Evolutionary conservation across 2,888 invertebrate genomes (phyloP), one percentile per base, ranked within the genome.

Genomic region (Drosophila trichaetosa): DNA sequence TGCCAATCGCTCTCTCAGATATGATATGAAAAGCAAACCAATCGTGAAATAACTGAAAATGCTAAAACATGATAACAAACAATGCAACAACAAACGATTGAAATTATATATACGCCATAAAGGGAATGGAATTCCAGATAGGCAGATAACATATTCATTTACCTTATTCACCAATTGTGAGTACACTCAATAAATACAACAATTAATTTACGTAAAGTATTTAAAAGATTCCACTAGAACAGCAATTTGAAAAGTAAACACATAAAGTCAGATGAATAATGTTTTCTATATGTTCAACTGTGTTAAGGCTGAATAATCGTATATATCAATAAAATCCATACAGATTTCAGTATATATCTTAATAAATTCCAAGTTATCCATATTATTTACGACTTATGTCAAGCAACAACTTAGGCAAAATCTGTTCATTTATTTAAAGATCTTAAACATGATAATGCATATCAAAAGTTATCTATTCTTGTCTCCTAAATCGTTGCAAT

Each of bases 1-100:
- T 68, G 84, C 89, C 81, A 72, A 67, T 78, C 67, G 54, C 54
- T 36, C 49, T 1, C 49, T 4, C 52, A 42, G 83, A 80, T 82
- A 80, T 73, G 80, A 78, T 80, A 76, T 65, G 76, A 53, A 69
- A 60, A 58, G 40, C 59, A 67, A 63, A 40, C 21, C 8, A 60
- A n/a, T 40, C 27, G 53, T 27, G 51, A 48, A 60, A 62, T 46
- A 29, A 36, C 36, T 48, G 18, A 51, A 40, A 63, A 63, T 73
- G 52, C 75, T 73, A 73, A 74, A 75, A 64, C 63, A 79, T 53
- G 75, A 51, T 59, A 68, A 29, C 58, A 76, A 62, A 27, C 51
- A 79, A 58, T 11, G 27, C 29, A 52, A 69, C 27, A 69, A 36
- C 36, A 52, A 60, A 11, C 52, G 18, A 49, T 54, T 16, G 57